Conservation (phyloP, 2,888 invertebrate species). For the Plagodis dolabraria region DNA sequence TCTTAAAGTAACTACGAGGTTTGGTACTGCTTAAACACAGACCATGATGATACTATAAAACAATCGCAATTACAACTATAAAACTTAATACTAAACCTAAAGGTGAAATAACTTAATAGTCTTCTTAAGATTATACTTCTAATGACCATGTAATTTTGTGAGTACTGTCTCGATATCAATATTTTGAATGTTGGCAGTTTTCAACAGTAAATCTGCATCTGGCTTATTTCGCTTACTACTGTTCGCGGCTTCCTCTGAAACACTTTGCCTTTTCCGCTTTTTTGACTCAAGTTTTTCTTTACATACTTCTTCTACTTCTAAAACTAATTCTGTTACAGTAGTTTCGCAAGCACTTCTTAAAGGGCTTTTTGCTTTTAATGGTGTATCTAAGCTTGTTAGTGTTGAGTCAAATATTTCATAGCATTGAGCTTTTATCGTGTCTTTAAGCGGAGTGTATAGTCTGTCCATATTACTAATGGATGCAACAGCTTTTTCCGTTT, state of each 20-base stretch:
- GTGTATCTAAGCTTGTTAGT: constrained; percentile 76
- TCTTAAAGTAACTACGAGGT: constrained; percentile 11
- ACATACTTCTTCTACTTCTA: constrained; percentile 61
- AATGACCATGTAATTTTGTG: constrained; percentile 76
- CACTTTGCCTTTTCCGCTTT: constrained; percentile 66
- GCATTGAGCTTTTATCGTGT: constrained; percentile 59
- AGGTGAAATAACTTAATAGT: constrained; percentile 15
- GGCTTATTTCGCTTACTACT: constrained; percentile 65
- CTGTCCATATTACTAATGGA: constrained; percentile 66
- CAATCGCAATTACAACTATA: not conserved
- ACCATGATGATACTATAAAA: not conserved
- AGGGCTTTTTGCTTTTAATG: constrained; percentile 62
- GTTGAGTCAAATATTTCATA: constrained; percentile 78
- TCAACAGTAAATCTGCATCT: constrained; percentile 64
- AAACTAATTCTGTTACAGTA: constrained; percentile 61
- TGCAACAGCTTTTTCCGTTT: constrained; percentile 68
- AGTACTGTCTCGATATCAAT: constrained; percentile 79
- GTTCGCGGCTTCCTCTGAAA: constrained; percentile 56
- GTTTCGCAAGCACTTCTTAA: constrained; percentile 46
- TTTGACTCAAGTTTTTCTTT: constrained; percentile 55
- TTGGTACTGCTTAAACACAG: not conserved
- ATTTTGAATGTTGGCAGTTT: constrained; percentile 70
- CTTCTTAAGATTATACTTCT: constrained; percentile 27
- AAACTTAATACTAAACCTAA: constrained; percentile 14
- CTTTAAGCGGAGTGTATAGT: constrained; percentile 73